Percentiles rank a stretch among this genome's conserved stretches.
Conservation (phyloP, 2,797 vertebrate genomes). For the Anabas testudineus region DNA sequence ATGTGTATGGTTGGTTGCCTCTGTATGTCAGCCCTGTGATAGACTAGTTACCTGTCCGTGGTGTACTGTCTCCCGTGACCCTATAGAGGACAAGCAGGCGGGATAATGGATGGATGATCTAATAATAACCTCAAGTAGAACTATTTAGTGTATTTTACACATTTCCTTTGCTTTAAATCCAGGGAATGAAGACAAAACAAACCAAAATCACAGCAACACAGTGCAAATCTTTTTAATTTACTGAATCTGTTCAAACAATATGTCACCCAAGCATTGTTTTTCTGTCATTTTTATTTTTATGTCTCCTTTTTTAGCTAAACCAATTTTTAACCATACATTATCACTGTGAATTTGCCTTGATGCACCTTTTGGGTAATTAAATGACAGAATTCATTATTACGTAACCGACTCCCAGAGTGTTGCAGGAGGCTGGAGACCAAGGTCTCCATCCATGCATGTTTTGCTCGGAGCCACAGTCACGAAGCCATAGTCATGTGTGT, state of each 20-base stretch:
- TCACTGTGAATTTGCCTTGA: conserved; percentile 7
- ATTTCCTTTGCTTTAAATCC: neutral
- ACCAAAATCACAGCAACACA: neutral
- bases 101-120: no score
- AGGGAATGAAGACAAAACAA: neutral
- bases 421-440: conserved; percentile 21
- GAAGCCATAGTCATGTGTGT: conserved; percentile 39
- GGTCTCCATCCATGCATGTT: conserved; percentile 30
- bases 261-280: neutral
- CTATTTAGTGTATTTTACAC: neutral
- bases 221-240: conserved; percentile 13
- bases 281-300: neutral
- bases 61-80: no score
- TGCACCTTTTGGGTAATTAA: conserved; percentile 46
- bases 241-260: conserved; percentile 13
- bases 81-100: no score
- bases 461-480: conserved; percentile 29
- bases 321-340: neutral
- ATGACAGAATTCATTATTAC: conserved; percentile 44
- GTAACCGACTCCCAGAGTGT: conserved; percentile 31
- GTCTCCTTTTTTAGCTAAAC: neutral
- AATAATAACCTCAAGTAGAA: no score
- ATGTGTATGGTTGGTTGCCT: no score
- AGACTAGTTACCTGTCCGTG: no score
- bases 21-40: no score